Conservation (phyloP, 2,797 vertebrate genomes). For the Paguma larvata region DNA sequence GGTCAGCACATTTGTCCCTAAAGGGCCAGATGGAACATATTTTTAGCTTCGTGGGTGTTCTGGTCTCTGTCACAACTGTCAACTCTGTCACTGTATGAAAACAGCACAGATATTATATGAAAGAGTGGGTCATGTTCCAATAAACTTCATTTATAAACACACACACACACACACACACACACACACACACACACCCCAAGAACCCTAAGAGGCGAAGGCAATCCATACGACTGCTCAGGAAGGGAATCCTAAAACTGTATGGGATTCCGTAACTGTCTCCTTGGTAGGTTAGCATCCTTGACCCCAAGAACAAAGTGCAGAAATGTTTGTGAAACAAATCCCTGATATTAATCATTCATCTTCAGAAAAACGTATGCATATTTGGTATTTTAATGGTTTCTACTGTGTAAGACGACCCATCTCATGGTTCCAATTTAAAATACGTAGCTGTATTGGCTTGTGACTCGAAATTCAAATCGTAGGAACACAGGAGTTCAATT, state of each 20-base stretch:
- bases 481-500: neutral
- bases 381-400: neutral
- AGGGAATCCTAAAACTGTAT: neutral
- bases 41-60: neutral
- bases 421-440: neutral
- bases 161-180: neutral
- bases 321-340: neutral
- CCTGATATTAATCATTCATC: neutral
- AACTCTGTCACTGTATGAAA: neutral
- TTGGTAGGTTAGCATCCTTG: rapidly evolving
- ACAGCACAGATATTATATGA: neutral
- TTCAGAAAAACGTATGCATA: neutral
- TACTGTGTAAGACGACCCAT: neutral
- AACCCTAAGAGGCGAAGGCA: neutral
- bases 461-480: slow-evolving; percentile 44
- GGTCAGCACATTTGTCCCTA: neutral
- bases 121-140: neutral
- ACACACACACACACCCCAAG: neutral
- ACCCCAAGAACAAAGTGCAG: neutral
- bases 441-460: neutral
- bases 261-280: neutral
- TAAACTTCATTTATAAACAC: neutral
- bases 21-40: neutral
- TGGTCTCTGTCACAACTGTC: neutral
- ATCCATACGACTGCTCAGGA: neutral